These are phyloP conservation scores for Oreortyx pictus DNA, from an alignment of 2,797 vertebrate genomes.

Conservation along the genomic window DNA sequence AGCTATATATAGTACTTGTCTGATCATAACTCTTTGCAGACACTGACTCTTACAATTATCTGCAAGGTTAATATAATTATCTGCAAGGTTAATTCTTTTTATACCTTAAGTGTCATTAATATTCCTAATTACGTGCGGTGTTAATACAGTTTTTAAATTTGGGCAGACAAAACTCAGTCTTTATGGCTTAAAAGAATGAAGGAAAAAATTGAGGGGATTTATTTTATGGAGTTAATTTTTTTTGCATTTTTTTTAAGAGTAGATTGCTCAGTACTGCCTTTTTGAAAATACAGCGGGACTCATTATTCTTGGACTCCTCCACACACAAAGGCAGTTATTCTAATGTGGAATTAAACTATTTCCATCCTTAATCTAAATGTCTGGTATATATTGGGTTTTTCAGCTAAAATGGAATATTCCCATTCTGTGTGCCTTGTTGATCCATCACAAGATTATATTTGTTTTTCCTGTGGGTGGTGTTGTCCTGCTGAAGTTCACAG, in stretches of 20 bases:
- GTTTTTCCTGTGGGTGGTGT: background rate
- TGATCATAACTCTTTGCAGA: background rate
- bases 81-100: constrained; percentile 28
- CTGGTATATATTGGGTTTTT: background rate
- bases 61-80: constrained; percentile 31
- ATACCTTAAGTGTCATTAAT: background rate
- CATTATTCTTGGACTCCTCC: background rate
- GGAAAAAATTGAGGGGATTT: background rate
- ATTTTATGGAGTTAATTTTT: background rate
- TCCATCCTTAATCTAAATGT: background rate
- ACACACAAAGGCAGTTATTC: background rate
- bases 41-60: constrained; percentile 8
- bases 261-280: background rate
- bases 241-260: background rate
- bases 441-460: background rate
- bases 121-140: background rate
- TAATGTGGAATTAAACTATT: background rate
- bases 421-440: background rate
- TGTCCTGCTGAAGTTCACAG: background rate
- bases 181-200: background rate
- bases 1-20: background rate
- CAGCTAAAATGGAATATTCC: background rate
- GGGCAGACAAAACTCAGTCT: background rate
- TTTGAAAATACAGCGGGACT: background rate
- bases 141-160: background rate